phyloP scores from a whole-genome alignment of 92 coral and sea anemone species.

The Virgularia gustaviana region DNA sequence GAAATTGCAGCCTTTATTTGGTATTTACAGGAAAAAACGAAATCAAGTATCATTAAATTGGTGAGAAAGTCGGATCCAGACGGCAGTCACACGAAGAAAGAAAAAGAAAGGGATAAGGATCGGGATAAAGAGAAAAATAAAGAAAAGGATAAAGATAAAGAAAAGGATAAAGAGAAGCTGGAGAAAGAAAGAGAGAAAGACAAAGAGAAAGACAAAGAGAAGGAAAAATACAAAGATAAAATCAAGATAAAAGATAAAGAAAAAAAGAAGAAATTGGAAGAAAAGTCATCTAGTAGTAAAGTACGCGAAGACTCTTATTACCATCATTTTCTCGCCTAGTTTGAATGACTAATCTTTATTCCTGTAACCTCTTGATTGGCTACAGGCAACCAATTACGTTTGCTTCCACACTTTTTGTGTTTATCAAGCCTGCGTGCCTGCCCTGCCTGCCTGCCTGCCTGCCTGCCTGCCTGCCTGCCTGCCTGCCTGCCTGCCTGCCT shows the following conservation, averaged over 20 bases:
- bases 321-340: neutral
- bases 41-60: conserved; percentile 11
- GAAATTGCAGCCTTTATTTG: too few species aligned
- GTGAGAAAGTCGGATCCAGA: conserved; percentile 20
- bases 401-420: neutral
- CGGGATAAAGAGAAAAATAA: conserved; percentile 62
- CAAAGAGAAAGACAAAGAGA: conserved; percentile 64
- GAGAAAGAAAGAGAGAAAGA: conserved; percentile 56
- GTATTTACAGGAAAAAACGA: conserved; percentile 9
- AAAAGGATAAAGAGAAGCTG: conserved; percentile 40
- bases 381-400: too few species aligned
- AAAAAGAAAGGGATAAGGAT: conserved; percentile 43
- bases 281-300: conserved; percentile 33
- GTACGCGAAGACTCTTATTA: neutral
- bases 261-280: conserved; percentile 42
- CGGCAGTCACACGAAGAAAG: conserved; percentile 41
- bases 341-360: neutral
- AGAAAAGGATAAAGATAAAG: conserved; percentile 60
- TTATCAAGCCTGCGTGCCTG: neutral
- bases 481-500: neutral
- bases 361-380: neutral
- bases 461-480: neutral
- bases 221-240: conserved; percentile 57
- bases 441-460: neutral
- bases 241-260: conserved; percentile 60